These are phyloP conservation scores for Chalcosyrphus nemorum DNA, from an alignment of 2,888 invertebrate genomes.

Conservation along the genomic window DNA sequence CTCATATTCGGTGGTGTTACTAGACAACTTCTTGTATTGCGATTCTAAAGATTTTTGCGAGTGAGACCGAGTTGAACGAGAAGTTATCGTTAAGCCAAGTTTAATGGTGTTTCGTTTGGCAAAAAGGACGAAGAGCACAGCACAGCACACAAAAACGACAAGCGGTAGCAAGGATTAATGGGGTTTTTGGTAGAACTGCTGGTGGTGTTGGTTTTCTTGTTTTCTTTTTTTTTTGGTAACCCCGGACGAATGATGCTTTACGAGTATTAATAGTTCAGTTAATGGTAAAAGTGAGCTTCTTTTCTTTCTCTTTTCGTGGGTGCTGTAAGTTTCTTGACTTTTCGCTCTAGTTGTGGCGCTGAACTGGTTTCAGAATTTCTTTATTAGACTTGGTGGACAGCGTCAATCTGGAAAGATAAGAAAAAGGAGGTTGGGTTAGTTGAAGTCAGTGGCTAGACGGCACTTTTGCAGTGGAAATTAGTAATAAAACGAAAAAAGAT, in stretches of 20 bases:
- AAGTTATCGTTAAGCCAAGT: slow-evolving; percentile 69
- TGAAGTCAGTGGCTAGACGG: slow-evolving; percentile 20
- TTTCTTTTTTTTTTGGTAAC: slow-evolving; percentile 32
- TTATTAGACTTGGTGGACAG: slow-evolving; percentile 42
- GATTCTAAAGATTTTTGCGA: slow-evolving; percentile 33
- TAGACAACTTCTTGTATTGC: slow-evolving; percentile 1
- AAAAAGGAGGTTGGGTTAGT: slow-evolving; percentile 22
- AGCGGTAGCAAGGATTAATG: slow-evolving; percentile 45
- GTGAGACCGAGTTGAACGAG: slow-evolving; percentile 4
- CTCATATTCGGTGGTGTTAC: slow-evolving; percentile 59
- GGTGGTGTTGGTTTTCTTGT: slow-evolving; percentile 25
- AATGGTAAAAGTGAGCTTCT: slow-evolving; percentile 62
- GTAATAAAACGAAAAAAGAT: too few relatives aligned
- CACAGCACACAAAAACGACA: slow-evolving; percentile 27
- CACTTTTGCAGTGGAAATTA: slow-evolving; percentile 27
- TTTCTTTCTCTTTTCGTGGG: too few relatives aligned
- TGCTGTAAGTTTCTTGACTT: slow-evolving; percentile 67
- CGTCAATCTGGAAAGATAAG: slow-evolving; percentile 39
- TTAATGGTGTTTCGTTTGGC: slow-evolving; percentile 62
- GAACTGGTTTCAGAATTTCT: slow-evolving; percentile 18
- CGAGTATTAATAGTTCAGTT: slow-evolving; percentile 67
- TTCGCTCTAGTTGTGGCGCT: slow-evolving; percentile 39
- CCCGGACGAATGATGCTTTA: slow-evolving; percentile 57
- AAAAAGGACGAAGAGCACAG: too few relatives aligned
- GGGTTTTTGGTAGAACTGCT: slow-evolving; percentile 15